phyloP scores from a whole-genome alignment of 2,113 vertebrate species.

The Rutilus rutilus region DNA sequence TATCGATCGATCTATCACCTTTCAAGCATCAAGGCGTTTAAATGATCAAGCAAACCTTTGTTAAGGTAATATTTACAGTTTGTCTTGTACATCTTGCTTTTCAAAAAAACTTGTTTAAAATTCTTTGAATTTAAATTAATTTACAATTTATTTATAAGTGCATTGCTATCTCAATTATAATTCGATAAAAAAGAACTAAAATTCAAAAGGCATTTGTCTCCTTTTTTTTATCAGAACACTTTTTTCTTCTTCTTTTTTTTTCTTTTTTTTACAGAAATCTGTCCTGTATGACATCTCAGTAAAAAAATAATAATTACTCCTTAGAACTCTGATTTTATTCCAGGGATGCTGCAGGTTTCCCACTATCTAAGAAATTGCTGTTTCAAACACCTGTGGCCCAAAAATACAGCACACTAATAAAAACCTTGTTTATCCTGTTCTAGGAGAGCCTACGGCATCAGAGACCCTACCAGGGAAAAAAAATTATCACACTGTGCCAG shows the following conservation, averaged over 20 bases:
- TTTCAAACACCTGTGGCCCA: slow-evolving; percentile 51
- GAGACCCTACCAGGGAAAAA: slow-evolving; percentile 33
- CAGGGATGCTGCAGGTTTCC: slow-evolving; percentile 43
- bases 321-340: slow-evolving; percentile 55
- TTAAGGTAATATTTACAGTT: too few relatives aligned
- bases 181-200: not conserved
- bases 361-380: slow-evolving; percentile 55
- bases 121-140: not conserved
- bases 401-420: slow-evolving; percentile 48
- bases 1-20: too few relatives aligned
- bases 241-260: not conserved
- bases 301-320: slow-evolving; percentile 22
- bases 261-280: not conserved
- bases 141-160: not conserved
- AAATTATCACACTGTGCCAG: slow-evolving; percentile 52
- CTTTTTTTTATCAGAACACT: not conserved
- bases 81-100: too few relatives aligned
- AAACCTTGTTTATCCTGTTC: slow-evolving; percentile 47
- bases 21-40: too few relatives aligned
- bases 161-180: not conserved
- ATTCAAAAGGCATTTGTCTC: not conserved
- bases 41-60: too few relatives aligned
- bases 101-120: not conserved
- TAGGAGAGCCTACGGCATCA: slow-evolving; percentile 23
- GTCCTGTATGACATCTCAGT: not conserved